Base-by-base conservation (phyloP, 2,888 invertebrate species). In the Saturnia pavonia region DNA sequence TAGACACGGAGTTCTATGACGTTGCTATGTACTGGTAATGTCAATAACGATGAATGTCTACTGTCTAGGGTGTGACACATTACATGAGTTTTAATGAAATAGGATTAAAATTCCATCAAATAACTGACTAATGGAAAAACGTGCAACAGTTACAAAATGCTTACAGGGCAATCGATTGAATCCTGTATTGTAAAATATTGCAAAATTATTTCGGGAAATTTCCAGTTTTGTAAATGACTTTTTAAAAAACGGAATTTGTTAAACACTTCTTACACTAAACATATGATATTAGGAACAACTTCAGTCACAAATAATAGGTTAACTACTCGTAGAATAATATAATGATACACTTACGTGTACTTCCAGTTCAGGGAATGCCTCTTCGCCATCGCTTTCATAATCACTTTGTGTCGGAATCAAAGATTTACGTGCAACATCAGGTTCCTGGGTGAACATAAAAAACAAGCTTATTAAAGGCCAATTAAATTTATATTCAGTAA, bases 371-470 rank as follows among this genome's bases (percentile, higher is more conserved):
- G 87, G 87, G 74, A 93, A 91, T 19, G 92, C 91, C 73, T 94
- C 94, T 79, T 94, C 94, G 27, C 89, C 92, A 78, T 94, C 94
- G 76, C 94, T 94, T 74, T 94, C 94, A 76, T 89, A 89, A 75
- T 94, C 94, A 78, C 87, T 91, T 57, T 88, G 84, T 48, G 82
- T 80, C 4, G 88, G 75, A 67, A 88, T 80, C 71, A 84, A 87
- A 27, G 80, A 75, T 78, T 94, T 92, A 0, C 87, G 82, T 1
- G 86, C 87, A 70, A 82, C 85, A 73, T 91, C 91, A 27, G 85
- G 85, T 75, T 91, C 93, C 94, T 94, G 81, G 2, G 79, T 66
- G 66, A 42, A 45, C 12, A 27, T 54, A 22, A 6, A 51, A 40
- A 67, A 43, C 45, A 63, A 48, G 42, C 45, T 71, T 51, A 45